Base-by-base conservation (phyloP, 2,888 invertebrate genomes). In the Dascillus cervinus region DNA sequence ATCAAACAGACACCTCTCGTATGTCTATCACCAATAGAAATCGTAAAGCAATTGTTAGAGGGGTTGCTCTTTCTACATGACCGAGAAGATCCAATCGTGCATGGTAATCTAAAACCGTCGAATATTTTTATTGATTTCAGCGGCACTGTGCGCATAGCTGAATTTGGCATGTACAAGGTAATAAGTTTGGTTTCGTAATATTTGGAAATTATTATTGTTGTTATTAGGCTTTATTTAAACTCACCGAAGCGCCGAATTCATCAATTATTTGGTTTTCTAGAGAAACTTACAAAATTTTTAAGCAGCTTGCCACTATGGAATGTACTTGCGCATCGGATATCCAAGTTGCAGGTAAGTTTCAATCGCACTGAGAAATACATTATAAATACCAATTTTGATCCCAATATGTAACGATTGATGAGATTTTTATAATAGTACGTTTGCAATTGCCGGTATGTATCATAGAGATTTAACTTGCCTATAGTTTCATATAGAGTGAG, bases 21-120 rank as follows among this genome's bases (percentile, higher is more conserved):
- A 24, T 44, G 47, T 19, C 33, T 56, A 13, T 48, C 44, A 17
- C 46, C 50, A 8, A 39, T 53, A 12, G 52, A 54, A 11, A 47
- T 58, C 9, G 50, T 58, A 4, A 46, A 45, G 20, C 57, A 59
- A 32, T 47, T 60, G 32, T 35, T 58, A 10, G 42, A 43, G 4
- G 57, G 56, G 3, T 42, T 67, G 13, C 49, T 53, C 32, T 64
- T 53, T 39, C 43, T 67, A 10, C 67, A 67, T 40, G 45, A 55
- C 19, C 46, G 49, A 8, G 44, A 43, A 2, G 52, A 53, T 11
- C 56, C 62, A 1, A 58, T 67, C 12, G 50, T 65, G 3, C 66
- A 67, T 43, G 66, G 66, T 2, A 66, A 65, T 46, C 47, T 67
- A 26, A 67, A 67, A 41, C 66, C 66, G n/a, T 58, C 61, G 3